Percentiles rank a stretch among this genome's conserved stretches.
Evolutionary conservation across 2,888 invertebrate genomes (phyloP).

Genomic region (Thumatha senex): DNA sequence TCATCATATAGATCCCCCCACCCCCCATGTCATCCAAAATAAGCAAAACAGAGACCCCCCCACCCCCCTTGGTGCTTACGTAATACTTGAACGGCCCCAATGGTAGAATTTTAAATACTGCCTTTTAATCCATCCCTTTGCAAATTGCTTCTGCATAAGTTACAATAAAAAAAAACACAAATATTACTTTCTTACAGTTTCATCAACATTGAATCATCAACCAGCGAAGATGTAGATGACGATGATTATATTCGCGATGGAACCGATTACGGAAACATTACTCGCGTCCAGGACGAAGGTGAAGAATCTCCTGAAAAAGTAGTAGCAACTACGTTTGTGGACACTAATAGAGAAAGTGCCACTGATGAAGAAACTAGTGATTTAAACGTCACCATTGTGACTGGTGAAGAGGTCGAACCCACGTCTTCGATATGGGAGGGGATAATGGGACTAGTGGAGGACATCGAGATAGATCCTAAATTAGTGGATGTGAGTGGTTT

Average conservation of each 20-base stretch:
- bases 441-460: conserved; percentile 71
- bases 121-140: too few species aligned
- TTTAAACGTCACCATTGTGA: conserved; percentile 70
- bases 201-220: conserved; percentile 88
- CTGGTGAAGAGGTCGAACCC: conserved; percentile 58
- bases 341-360: conserved; percentile 54
- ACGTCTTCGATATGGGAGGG: conserved; percentile 72
- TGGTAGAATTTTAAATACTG: too few species aligned
- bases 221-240: conserved; percentile 83
- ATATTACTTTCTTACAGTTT: conserved; percentile 66
- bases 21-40: too few species aligned
- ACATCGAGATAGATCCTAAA: conserved; percentile 63
- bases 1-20: too few species aligned
- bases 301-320: conserved; percentile 48
- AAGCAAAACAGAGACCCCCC: too few species aligned
- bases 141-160: too few species aligned
- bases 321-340: conserved; percentile 60
- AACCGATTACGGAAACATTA: conserved; percentile 74
- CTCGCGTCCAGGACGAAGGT: conserved; percentile 57
- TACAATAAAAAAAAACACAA: neutral
- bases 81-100: too few species aligned
- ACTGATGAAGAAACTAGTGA: conserved; percentile 56
- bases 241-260: conserved; percentile 76
- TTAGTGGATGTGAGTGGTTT: conserved; percentile 59
- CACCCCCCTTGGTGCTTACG: too few species aligned